These are phyloP conservation scores for Clavelina lepadiformis DNA, from an alignment of 23 tunicate species.

Conservation along the genomic window DNA sequence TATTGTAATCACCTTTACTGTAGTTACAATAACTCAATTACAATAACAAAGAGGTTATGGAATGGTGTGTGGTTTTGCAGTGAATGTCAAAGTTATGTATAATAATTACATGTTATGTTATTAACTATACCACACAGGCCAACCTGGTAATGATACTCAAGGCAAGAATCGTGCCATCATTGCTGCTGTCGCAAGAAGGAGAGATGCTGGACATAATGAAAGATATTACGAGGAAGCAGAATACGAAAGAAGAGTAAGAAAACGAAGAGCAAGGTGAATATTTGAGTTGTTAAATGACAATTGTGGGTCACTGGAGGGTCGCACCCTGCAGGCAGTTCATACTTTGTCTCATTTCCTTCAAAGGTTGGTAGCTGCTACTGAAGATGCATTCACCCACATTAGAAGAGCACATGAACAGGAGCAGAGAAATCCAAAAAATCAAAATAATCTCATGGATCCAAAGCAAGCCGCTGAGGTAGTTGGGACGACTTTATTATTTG, in stretches of 20 bases:
- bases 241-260: constrained; percentile 81
- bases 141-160: constrained; percentile 53
- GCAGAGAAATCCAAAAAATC: constrained; percentile 9
- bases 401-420: constrained; percentile 78
- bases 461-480: constrained; percentile 70
- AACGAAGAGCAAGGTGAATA: constrained; percentile 80
- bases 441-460: constrained; percentile 57
- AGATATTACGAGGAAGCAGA: constrained; percentile 96
- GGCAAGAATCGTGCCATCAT: constrained; percentile 90
- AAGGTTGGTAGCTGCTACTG: constrained; percentile 93
- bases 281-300: neutral
- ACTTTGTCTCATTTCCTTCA: neutral
- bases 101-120: too few species aligned
- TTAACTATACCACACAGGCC: too few species aligned
- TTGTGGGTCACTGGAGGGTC: neutral
- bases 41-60: too few species aligned
- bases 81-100: too few species aligned
- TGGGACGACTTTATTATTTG: too few species aligned
- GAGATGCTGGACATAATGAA: constrained; percentile 99
- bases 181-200: constrained; percentile 91
- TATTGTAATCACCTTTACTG: neutral
- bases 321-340: neutral
- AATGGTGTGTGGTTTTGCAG: too few species aligned
- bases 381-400: constrained; percentile 97
- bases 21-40: too few species aligned